Percentiles rank a stretch among this genome's conserved stretches.
Conservation (phyloP, 1,140 invertebrate genomes). For the Maniola jurtina region DNA sequence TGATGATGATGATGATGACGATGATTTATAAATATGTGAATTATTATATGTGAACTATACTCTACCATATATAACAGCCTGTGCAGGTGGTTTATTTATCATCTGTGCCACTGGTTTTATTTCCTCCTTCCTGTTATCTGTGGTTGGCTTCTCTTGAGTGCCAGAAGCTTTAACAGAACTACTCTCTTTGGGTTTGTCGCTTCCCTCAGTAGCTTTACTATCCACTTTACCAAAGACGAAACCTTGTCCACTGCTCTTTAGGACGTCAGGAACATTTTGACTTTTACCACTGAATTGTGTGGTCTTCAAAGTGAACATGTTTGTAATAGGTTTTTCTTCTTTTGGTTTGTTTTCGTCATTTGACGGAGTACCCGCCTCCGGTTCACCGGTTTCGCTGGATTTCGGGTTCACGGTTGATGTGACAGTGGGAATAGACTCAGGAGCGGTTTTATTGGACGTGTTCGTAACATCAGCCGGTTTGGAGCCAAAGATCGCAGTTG, state of each 20-base stretch:
- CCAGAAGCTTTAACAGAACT: constrained; percentile 36
- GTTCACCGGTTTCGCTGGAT: constrained; percentile 56
- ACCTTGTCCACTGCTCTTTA: constrained; percentile 40
- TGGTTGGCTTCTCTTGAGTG: constrained; percentile 23
- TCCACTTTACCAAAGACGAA: constrained; percentile 41
- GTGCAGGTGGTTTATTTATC: constrained; percentile 28
- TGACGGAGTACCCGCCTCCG: constrained; percentile 34
- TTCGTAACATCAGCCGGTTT: constrained; percentile 30
- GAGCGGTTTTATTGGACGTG: constrained; percentile 28
- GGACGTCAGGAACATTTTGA: constrained; percentile 52
- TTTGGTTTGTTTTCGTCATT: constrained; percentile 36
- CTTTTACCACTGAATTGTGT: constrained; percentile 24
- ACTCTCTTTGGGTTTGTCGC: constrained; percentile 49
- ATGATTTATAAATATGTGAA: no score
- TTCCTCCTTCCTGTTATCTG: constrained; percentile 42
- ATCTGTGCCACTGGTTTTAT: constrained; percentile 35
- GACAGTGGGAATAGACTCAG: constrained; percentile 21
- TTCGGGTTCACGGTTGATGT: constrained; percentile 24
- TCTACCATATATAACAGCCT: constrained; percentile 37
- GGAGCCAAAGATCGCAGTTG: constrained; percentile 33
- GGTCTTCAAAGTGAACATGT: constrained; percentile 44
- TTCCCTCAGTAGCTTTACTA: constrained; percentile 32
- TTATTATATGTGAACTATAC: background rate
- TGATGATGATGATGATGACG: no score
- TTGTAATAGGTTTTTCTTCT: constrained; percentile 43